These are phyloP conservation scores for Caenorhabditis tropicalis DNA, from an alignment of 1,140 invertebrate species.

Conservation along the genomic window DNA sequence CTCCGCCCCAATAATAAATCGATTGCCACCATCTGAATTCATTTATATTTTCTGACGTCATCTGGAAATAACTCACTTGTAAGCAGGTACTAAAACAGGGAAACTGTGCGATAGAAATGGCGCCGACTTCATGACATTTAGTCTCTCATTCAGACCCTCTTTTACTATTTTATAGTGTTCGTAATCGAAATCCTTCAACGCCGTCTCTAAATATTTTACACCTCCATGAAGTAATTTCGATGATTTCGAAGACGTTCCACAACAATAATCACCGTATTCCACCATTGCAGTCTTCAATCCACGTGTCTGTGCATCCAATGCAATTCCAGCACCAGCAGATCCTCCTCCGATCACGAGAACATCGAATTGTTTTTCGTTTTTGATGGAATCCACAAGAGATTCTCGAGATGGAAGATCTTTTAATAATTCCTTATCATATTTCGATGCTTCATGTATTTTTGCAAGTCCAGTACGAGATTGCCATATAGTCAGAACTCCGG, in stretches of 20 bases:
- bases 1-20: slow-evolving; percentile 97
- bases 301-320: slow-evolving; percentile 86
- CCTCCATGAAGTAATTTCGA: slow-evolving; percentile 99
- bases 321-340: slow-evolving; percentile 86
- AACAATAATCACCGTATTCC: slow-evolving; percentile 95
- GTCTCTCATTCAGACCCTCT: slow-evolving; percentile 92
- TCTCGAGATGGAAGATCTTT: neutral
- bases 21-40: slow-evolving; percentile 81
- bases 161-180: slow-evolving; percentile 89
- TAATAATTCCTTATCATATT: too few species aligned
- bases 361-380: slow-evolving; percentile 78
- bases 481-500: neutral
- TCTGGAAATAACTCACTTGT: slow-evolving; percentile 81
- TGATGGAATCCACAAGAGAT: neutral
- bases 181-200: slow-evolving; percentile 84
- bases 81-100: slow-evolving; percentile 97
- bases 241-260: slow-evolving; percentile 90
- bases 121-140: slow-evolving; percentile 90
- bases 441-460: neutral
- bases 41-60: neutral
- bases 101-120: slow-evolving; percentile 94
- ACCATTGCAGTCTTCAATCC: slow-evolving; percentile 94
- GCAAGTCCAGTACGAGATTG: neutral
- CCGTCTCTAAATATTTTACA: slow-evolving; percentile 84
- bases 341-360: slow-evolving; percentile 94